Evolutionary conservation across 1,140 invertebrate genomes (phyloP).

Genomic region (Aphaenogaster ashmeadi): DNA sequence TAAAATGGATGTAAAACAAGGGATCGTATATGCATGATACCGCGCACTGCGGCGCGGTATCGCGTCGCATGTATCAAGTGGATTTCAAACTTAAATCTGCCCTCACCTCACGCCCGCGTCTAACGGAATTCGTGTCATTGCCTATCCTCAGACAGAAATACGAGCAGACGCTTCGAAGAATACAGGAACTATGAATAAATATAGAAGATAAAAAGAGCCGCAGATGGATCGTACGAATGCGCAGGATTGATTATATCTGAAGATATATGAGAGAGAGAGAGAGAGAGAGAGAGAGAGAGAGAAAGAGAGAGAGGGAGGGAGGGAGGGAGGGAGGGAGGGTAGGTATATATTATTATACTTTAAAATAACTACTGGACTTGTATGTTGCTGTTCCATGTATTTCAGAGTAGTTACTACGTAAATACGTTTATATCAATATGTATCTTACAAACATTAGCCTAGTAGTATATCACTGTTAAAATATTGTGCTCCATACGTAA

Average conservation of each 20-base stretch:
- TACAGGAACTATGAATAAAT: not conserved
- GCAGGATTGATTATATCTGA: not conserved
- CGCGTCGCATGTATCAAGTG: slow-evolving; percentile 50
- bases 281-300: not conserved
- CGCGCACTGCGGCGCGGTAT: not conserved
- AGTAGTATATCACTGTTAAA: slow-evolving; percentile 8
- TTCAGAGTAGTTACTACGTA: slow-evolving; percentile 5
- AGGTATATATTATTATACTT: slow-evolving; percentile 29
- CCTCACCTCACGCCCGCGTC: not conserved
- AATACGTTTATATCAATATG: slow-evolving; percentile 49
- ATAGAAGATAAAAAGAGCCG: not conserved
- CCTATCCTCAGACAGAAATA: not conserved
- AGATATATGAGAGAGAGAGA: not conserved
- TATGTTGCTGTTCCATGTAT: slow-evolving; percentile 19
- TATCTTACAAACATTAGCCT: not conserved
- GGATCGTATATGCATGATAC: slow-evolving; percentile 52
- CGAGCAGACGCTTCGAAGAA: not conserved
- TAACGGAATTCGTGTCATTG: slow-evolving; percentile 7
- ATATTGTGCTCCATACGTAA: slow-evolving; percentile 10
- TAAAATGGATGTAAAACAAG: slow-evolving; percentile 63
- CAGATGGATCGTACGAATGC: not conserved
- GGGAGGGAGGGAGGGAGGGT: not conserved
- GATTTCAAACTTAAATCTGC: slow-evolving; percentile 56
- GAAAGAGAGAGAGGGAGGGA: not conserved
- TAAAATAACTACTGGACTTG: not conserved